Percentiles rank a stretch among this genome's conserved stretches.
Evolutionary conservation across 2,113 vertebrate genomes (phyloP).

Genomic region (Phycodurus eques): DNA sequence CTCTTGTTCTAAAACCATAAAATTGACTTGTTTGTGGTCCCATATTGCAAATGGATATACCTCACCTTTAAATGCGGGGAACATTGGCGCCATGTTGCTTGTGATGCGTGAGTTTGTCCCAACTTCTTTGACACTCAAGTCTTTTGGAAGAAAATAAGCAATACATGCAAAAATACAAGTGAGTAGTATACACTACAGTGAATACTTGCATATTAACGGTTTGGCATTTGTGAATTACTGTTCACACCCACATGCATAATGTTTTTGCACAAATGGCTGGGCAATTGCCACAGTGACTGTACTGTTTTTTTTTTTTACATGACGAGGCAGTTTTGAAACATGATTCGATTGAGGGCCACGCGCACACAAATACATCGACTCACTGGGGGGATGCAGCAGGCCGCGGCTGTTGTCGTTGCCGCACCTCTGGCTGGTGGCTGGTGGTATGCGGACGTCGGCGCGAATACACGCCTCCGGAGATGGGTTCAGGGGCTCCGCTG

Average conservation of each 20-base stretch:
- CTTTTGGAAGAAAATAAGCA: conserved; percentile 44
- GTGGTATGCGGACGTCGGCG: conserved; percentile 68
- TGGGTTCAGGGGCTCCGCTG: conserved; percentile 18
- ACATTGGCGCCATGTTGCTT: conserved; percentile 78
- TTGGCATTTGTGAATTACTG: no score
- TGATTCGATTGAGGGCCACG: conserved; percentile 30
- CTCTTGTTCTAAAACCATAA: no score
- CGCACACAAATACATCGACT: conserved; percentile 40
- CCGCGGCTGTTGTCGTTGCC: conserved; percentile 59
- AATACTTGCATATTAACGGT: no score
- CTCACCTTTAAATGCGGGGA: conserved; percentile 68
- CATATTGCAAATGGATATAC: not conserved
- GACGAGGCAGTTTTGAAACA: not conserved
- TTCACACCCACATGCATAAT: no score
- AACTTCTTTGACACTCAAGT: conserved; percentile 33
- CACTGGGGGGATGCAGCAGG: conserved; percentile 74
- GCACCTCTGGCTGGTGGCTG: conserved; percentile 63
- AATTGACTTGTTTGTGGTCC: no score
- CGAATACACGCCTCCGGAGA: conserved; percentile 61
- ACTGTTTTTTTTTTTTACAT: not conserved
- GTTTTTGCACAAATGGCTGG: no score
- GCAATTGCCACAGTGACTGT: not conserved
- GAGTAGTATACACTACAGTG: not conserved
- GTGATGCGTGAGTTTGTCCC: conserved; percentile 65
- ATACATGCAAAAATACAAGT: not conserved